A percentile compares a stretch with the other conserved stretches of the same genome.
Evolutionary conservation across 2,113 vertebrate genomes (phyloP).

Genomic region (Damaliscus lunatus): DNA sequence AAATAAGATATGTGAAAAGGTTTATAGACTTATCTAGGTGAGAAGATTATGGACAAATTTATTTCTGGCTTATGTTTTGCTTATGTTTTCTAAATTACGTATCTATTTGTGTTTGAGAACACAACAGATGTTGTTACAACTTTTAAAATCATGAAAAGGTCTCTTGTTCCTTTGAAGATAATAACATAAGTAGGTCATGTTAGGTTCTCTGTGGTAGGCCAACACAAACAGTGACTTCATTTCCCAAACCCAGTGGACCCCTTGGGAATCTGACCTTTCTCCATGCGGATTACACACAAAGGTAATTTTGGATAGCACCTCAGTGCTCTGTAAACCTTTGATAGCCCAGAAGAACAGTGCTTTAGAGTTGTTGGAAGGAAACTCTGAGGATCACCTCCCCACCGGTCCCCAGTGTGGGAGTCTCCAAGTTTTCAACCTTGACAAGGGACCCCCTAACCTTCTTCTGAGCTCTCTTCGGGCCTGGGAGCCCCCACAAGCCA

Average conservation of each 20-base stretch:
- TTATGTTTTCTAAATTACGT: neutral
- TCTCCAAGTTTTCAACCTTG: neutral
- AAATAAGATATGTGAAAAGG: neutral
- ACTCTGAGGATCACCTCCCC: fast-evolving
- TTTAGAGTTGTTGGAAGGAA: neutral
- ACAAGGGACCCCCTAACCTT: neutral
- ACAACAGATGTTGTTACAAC: neutral
- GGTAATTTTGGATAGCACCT: fast-evolving
- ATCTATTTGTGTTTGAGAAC: neutral
- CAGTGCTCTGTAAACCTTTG: too few relatives aligned
- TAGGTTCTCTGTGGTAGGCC: neutral
- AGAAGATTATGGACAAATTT: neutral
- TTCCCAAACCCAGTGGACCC: neutral
- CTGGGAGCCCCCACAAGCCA: fast-evolving
- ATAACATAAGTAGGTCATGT: neutral
- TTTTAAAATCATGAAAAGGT: neutral
- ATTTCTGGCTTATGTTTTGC: neutral
- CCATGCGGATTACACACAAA: neutral
- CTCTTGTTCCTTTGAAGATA: neutral
- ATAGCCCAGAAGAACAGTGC: neutral
- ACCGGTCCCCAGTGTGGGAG: too few relatives aligned
- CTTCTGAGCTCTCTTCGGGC: neutral
- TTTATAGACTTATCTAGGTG: neutral
- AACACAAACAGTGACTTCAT: neutral
- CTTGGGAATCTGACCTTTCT: neutral